phyloP scores from a whole-genome alignment of 2,113 vertebrate species.

The Polypterus bichir region DNA sequence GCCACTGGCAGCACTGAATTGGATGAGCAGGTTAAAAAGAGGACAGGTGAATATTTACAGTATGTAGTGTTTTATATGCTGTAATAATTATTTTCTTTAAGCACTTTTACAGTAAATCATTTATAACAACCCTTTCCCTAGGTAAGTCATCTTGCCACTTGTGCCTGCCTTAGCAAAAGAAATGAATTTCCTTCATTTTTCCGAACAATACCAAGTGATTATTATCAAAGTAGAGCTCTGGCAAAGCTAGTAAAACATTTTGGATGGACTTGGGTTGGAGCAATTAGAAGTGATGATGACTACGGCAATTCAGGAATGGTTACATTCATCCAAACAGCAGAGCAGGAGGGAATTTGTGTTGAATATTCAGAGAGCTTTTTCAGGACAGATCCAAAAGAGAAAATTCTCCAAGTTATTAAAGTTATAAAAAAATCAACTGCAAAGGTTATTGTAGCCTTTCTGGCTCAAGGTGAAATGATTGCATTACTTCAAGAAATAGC shows the following conservation, averaged over 20 bases:
- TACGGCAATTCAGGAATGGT: not conserved
- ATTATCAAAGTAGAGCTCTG: constrained; percentile 3
- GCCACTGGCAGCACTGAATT: not conserved
- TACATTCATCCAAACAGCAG: not conserved
- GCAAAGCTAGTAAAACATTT: too few relatives aligned
- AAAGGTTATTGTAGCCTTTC: constrained; percentile 43
- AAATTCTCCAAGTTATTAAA: constrained; percentile 32
- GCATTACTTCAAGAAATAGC: constrained; percentile 39
- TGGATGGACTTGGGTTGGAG: too few relatives aligned
- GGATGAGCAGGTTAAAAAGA: not conserved
- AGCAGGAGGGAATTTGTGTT: not conserved
- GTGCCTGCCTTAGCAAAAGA: constrained; percentile 7
- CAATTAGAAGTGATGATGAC: too few relatives aligned
- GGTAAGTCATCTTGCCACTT: constrained; percentile 12
- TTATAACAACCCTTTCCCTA: not conserved
- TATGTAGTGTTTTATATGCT: not conserved
- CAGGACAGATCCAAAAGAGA: not conserved
- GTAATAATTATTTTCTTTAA: not conserved
- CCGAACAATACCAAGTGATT: constrained; percentile 5
- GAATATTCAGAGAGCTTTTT: not conserved
- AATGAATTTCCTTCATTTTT: constrained; percentile 3
- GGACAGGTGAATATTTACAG: not conserved
- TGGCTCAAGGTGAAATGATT: constrained; percentile 45
- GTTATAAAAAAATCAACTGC: constrained; percentile 39
- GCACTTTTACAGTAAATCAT: not conserved